Evolutionary conservation across 2,888 invertebrate species (phyloP).

Genomic region (Clistopyga incitator): DNA sequence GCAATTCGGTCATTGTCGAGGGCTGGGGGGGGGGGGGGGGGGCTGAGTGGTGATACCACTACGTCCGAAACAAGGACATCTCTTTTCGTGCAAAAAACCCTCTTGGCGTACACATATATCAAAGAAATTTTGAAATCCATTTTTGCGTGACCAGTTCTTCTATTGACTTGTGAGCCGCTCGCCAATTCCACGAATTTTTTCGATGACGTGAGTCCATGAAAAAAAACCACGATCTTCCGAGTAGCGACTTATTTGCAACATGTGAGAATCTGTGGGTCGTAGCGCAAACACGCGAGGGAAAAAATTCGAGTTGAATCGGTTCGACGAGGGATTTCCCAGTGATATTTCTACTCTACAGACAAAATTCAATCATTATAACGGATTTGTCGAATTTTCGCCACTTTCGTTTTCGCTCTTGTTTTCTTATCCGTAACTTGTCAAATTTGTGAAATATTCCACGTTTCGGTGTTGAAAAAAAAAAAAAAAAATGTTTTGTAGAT

Average conservation of each 20-base stretch:
- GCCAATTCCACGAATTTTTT: slow-evolving; percentile 20
- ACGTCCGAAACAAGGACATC: slow-evolving; percentile 18
- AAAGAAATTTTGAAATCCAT: neutral
- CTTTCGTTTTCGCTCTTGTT: too few relatives aligned
- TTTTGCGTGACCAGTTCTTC: neutral
- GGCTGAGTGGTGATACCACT: too few relatives aligned
- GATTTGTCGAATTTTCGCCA: neutral
- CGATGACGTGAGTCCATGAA: slow-evolving; percentile 26
- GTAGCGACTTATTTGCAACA: neutral
- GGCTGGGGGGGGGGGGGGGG: too few relatives aligned
- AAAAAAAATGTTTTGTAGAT: too few relatives aligned
- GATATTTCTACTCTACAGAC: neutral
- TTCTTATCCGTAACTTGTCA: too few relatives aligned
- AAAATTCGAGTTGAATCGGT: neutral
- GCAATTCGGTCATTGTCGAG: slow-evolving; percentile 7
- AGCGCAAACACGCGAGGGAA: neutral
- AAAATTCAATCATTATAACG: neutral
- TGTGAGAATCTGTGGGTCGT: neutral
- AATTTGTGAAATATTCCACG: too few relatives aligned
- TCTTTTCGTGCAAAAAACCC: too few relatives aligned
- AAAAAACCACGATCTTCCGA: too few relatives aligned
- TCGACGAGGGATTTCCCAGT: neutral
- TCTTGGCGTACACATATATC: neutral
- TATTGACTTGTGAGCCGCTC: neutral
- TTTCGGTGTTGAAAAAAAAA: too few relatives aligned